Conservation (phyloP, 1,140 invertebrate genomes). For the Thereuonema tuberculata region DNA sequence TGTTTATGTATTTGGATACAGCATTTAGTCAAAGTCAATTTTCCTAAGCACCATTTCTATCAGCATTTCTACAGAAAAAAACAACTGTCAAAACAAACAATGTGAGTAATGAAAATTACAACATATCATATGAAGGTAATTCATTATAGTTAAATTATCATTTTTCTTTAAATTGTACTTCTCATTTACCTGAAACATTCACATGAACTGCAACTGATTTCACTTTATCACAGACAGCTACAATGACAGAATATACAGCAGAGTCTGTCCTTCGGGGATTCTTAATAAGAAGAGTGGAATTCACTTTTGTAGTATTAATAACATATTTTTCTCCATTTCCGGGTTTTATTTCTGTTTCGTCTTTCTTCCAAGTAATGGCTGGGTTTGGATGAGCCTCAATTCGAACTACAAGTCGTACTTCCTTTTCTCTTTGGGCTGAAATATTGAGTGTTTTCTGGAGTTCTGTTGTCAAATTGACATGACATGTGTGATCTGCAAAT, state of each 20-base stretch:
- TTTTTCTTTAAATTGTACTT: too few species aligned
- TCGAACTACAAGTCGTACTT: conserved; percentile 15
- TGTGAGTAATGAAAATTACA: too few species aligned
- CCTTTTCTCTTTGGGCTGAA: conserved; percentile 8
- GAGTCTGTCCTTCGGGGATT: not conserved
- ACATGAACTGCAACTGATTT: not conserved
- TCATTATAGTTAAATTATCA: too few species aligned
- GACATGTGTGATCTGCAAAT: conserved; percentile 12
- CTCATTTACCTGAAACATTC: not conserved
- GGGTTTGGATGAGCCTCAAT: conserved; percentile 14
- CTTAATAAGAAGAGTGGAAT: not conserved
- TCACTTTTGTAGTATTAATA: not conserved
- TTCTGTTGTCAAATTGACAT: conserved; percentile 19
- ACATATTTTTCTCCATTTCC: not conserved
- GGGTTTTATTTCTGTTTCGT: not conserved
- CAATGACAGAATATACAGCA: not conserved
- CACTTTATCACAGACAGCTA: conserved; percentile 1
- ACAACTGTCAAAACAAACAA: too few species aligned
- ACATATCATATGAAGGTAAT: too few species aligned
- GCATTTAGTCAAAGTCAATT: too few species aligned
- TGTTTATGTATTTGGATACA: too few species aligned
- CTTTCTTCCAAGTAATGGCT: not conserved
- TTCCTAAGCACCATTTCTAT: too few species aligned
- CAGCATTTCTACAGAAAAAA: too few species aligned
- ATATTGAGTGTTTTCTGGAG: conserved; percentile 4